These are phyloP conservation scores for Gavialis gangeticus DNA, from an alignment of 2,113 vertebrate genomes.

Conservation along the genomic window DNA sequence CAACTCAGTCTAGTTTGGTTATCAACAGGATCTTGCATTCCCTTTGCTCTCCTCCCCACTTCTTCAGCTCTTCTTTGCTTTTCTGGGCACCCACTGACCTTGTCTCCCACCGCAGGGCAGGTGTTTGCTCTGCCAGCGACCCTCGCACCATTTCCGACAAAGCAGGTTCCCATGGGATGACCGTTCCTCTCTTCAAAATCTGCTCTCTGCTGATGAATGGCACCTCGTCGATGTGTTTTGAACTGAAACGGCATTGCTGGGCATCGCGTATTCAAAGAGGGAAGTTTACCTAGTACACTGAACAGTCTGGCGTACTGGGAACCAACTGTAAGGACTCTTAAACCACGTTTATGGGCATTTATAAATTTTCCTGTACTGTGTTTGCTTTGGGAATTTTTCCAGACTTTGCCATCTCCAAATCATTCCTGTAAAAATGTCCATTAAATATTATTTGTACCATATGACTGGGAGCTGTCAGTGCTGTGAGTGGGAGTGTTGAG, in stretches of 20 bases:
- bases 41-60: background rate
- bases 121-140: background rate
- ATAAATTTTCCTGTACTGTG: background rate
- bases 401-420: background rate
- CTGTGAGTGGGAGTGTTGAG: background rate
- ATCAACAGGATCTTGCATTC: background rate
- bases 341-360: background rate
- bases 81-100: background rate
- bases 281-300: background rate
- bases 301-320: background rate
- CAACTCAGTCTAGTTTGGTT: background rate
- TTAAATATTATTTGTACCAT: background rate
- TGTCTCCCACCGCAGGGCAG: background rate
- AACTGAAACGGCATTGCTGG: background rate
- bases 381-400: background rate
- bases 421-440: background rate
- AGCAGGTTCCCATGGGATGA: background rate
- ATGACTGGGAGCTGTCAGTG: background rate
- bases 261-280: background rate
- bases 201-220: background rate
- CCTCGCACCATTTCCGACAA: background rate
- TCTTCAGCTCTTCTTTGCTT: background rate
- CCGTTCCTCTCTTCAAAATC: background rate
- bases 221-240: background rate
- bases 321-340: background rate